Percentiles rank a stretch among this genome's conserved stretches.
phyloP scores from a whole-genome alignment of 64 coral and sea anemone species.

The Hydrozoanthus tunicans region DNA sequence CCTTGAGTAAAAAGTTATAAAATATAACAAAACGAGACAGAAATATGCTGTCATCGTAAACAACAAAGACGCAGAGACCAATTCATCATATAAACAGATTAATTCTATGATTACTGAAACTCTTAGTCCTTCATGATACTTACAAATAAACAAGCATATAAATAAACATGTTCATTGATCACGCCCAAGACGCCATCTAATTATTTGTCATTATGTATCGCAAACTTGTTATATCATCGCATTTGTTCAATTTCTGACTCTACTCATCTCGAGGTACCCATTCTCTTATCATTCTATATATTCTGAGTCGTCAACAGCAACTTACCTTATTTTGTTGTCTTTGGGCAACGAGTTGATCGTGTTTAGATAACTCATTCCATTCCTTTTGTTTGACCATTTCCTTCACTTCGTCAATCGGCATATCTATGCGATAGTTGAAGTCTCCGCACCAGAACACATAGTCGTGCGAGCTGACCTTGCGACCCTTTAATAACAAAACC shows the following conservation, averaged over 20 bases:
- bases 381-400: slow-evolving; percentile 87
- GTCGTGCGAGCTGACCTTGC: slow-evolving; percentile 86
- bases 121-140: no score
- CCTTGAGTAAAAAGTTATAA: no score
- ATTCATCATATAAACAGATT: neutral
- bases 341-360: slow-evolving; percentile 84
- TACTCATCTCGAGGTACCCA: neutral
- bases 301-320: neutral
- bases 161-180: no score
- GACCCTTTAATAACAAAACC: slow-evolving; percentile 60
- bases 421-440: slow-evolving; percentile 97
- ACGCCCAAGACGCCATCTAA: neutral
- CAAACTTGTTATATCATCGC: neutral
- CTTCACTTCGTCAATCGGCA: slow-evolving; percentile 95
- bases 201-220: neutral
- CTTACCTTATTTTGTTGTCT: slow-evolving; percentile 81
- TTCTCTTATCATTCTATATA: neutral
- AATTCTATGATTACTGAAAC: no score
- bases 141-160: no score
- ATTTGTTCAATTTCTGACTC: neutral
- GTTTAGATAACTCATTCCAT: slow-evolving; percentile 73
- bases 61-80: neutral
- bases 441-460: slow-evolving; percentile 99
- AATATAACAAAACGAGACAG: neutral
- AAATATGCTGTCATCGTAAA: neutral